Conservation (phyloP, 2,888 invertebrate species). For the Neoascia interrupta region DNA sequence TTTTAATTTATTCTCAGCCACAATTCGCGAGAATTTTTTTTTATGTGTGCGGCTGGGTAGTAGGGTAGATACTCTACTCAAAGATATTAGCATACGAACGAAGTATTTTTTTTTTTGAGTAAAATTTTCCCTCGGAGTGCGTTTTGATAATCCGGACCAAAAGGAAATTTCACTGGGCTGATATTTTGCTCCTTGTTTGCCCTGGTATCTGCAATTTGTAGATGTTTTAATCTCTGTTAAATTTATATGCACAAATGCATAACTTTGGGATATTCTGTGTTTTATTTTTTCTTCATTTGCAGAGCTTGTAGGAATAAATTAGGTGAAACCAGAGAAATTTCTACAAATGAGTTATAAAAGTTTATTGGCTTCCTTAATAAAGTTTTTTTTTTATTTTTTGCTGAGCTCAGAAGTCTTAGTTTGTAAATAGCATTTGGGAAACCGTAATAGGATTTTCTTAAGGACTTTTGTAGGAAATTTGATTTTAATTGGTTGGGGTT, state of each 20-base stretch:
- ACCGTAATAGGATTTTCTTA: too few species aligned
- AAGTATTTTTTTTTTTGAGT: conserved; percentile 12
- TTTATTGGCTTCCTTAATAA: conserved; percentile 26
- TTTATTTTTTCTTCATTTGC: not conserved
- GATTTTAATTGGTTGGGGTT: too few species aligned
- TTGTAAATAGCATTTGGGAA: too few species aligned
- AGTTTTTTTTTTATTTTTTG: too few species aligned
- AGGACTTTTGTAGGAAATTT: too few species aligned
- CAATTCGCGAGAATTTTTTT: conserved; percentile 46
- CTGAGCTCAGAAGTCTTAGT: too few species aligned
- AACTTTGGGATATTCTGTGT: not conserved
- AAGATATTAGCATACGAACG: conserved; percentile 29
- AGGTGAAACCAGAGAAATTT: conserved; percentile 4
- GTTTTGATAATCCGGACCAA: conserved; percentile 15
- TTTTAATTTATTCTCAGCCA: conserved; percentile 56
- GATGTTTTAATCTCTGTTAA: conserved; percentile 41
- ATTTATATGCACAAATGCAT: conserved; percentile 18
- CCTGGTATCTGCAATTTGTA: conserved; percentile 9
- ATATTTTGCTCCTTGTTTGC: not conserved
- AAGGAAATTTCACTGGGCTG: conserved; percentile 1
- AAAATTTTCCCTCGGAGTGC: not conserved
- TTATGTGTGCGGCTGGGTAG: conserved; percentile 20
- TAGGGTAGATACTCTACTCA: conserved; percentile 14
- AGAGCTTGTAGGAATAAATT: conserved; percentile 7
- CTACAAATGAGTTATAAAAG: conserved; percentile 33